Percentiles rank a stretch among this genome's conserved stretches.
Evolutionary conservation across 1,140 invertebrate species (phyloP).

Genomic region (Phymastichus coffea): DNA sequence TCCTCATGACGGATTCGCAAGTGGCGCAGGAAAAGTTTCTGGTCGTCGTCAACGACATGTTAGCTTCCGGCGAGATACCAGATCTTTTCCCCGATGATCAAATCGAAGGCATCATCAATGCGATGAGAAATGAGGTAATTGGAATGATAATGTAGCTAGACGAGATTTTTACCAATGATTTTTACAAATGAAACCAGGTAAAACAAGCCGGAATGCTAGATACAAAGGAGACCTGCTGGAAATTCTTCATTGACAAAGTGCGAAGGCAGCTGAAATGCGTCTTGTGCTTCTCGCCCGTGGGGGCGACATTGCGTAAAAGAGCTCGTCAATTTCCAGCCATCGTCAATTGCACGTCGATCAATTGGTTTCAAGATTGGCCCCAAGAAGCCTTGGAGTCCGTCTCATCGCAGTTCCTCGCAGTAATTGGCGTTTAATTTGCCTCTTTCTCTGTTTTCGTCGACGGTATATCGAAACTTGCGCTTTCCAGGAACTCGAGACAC

Average conservation of each 20-base stretch:
- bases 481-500: constrained; percentile 40
- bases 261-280: constrained; percentile 72
- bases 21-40: constrained; percentile 88
- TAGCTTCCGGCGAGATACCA: constrained; percentile 91
- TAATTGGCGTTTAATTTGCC: constrained; percentile 35
- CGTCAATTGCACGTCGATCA: constrained; percentile 89
- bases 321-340: constrained; percentile 91
- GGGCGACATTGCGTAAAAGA: constrained; percentile 78
- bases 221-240: constrained; percentile 92
- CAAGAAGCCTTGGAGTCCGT: constrained; percentile 87
- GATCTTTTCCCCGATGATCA: constrained; percentile 91
- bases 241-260: constrained; percentile 91
- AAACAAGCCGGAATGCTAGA: constrained; percentile 80
- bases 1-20: constrained; percentile 93
- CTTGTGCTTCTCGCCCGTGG: constrained; percentile 90
- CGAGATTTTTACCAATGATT: background rate
- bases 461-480: background rate
- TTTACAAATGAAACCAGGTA: constrained; percentile 47
- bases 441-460: background rate
- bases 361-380: constrained; percentile 98
- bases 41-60: constrained; percentile 89
- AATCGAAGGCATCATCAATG: constrained; percentile 81
- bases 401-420: constrained; percentile 74
- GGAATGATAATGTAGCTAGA: background rate
- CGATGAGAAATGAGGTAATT: constrained; percentile 79